Evolutionary conservation across 2,113 vertebrate genomes (phyloP).

Genomic region (Etheostoma spectabile): DNA sequence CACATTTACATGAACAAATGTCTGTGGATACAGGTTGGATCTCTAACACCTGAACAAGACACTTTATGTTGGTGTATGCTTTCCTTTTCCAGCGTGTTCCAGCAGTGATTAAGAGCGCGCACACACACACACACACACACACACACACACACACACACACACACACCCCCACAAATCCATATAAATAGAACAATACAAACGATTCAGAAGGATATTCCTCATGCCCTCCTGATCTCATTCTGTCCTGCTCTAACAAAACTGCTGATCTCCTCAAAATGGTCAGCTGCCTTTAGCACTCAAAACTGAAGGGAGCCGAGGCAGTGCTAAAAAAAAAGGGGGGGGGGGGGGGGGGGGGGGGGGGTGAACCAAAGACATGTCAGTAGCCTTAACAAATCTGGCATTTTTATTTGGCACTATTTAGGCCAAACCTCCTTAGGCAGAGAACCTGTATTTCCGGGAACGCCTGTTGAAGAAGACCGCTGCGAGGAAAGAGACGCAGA

Average conservation of each 20-base stretch:
- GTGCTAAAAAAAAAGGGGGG: conserved; percentile 14
- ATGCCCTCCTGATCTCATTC: conserved; percentile 32
- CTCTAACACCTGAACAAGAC: neutral
- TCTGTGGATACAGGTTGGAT: neutral
- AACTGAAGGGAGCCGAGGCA: conserved; percentile 55
- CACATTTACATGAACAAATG: neutral
- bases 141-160: too few species aligned
- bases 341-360: too few species aligned
- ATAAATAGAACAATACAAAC: neutral
- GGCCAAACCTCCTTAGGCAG: conserved; percentile 58
- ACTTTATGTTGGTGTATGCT: neutral
- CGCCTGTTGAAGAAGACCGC: conserved; percentile 45
- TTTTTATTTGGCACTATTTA: conserved; percentile 71
- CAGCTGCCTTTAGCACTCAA: conserved; percentile 58
- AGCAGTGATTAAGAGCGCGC: neutral
- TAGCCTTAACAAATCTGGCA: conserved; percentile 65
- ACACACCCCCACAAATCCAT: too few species aligned
- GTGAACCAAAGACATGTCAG: conserved; percentile 59
- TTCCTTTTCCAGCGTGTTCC: neutral
- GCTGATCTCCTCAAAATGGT: conserved; percentile 64
- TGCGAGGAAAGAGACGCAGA: conserved; percentile 53
- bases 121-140: neutral
- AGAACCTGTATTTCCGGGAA: conserved; percentile 50
- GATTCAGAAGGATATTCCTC: neutral
- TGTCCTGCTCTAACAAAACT: conserved; percentile 45